Percentiles rank a stretch among this genome's conserved stretches.
These are phyloP conservation scores for Oscheius myriophilus DNA, from an alignment of 2,888 invertebrate species.

Conservation along the genomic window DNA sequence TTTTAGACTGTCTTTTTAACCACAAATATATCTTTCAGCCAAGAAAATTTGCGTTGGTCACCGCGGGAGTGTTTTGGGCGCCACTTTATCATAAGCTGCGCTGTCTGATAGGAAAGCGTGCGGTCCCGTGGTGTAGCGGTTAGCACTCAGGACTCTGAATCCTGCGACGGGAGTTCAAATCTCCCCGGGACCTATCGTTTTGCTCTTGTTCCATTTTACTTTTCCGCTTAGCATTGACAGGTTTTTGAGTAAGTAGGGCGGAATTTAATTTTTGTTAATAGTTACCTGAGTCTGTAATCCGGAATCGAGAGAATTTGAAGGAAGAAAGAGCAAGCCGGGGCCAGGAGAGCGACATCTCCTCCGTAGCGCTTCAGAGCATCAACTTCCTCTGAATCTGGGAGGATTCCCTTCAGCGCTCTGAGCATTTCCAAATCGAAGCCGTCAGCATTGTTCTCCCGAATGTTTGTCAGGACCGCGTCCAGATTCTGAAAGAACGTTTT, in stretches of 20 bases:
- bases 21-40: too few species aligned
- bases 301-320: slow-evolving; percentile 43
- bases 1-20: too few species aligned
- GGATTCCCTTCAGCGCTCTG: slow-evolving; percentile 38
- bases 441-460: slow-evolving; percentile 34
- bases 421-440: slow-evolving; percentile 44
- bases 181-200: slow-evolving; percentile 15
- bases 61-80: neutral
- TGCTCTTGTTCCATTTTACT: neutral
- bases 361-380: slow-evolving; percentile 51
- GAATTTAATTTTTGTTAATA: too few species aligned
- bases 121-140: slow-evolving; percentile 39
- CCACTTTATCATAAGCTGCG: too few species aligned
- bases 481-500: slow-evolving; percentile 19
- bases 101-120: neutral
- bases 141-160: slow-evolving; percentile 53
- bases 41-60: neutral
- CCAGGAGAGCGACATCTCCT: slow-evolving; percentile 42
- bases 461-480: slow-evolving; percentile 13
- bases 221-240: too few species aligned
- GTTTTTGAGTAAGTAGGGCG: too few species aligned
- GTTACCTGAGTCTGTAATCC: slow-evolving; percentile 48
- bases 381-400: slow-evolving; percentile 47
- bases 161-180: slow-evolving; percentile 30
- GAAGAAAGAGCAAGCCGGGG: slow-evolving; percentile 48